Evolutionary conservation across 2,888 invertebrate genomes (phyloP).

Genomic region (Halocaridina rubra): DNA sequence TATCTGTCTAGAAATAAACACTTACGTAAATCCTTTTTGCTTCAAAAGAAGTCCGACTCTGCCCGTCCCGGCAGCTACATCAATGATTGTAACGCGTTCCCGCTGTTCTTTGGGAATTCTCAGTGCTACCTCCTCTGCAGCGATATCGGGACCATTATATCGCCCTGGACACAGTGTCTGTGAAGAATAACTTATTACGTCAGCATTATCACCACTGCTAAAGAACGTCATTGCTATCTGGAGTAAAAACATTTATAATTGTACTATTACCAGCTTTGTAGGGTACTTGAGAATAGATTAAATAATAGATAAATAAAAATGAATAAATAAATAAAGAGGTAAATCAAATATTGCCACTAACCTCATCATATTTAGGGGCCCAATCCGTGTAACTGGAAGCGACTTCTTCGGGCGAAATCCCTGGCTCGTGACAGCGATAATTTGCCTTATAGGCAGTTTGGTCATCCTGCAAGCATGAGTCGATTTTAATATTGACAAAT

Average conservation of each 20-base stretch:
- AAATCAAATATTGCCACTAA: too few relatives aligned
- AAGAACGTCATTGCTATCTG: too few relatives aligned
- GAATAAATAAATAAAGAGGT: too few relatives aligned
- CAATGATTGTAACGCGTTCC: slow-evolving; percentile 65
- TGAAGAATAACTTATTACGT: background rate
- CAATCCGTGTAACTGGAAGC: background rate
- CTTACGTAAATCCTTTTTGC: slow-evolving; percentile 42
- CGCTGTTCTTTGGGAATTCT: slow-evolving; percentile 61
- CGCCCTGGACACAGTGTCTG: background rate
- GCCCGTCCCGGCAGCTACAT: slow-evolving; percentile 68
- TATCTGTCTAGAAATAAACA: background rate
- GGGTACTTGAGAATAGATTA: too few relatives aligned
- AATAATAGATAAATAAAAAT: too few relatives aligned
- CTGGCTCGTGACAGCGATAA: background rate
- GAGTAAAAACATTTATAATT: too few relatives aligned
- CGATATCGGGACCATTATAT: slow-evolving; percentile 66
- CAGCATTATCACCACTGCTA: too few relatives aligned
- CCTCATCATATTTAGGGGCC: background rate
- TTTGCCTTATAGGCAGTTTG: background rate
- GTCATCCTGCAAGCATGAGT: too few relatives aligned
- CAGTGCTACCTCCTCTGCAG: slow-evolving; percentile 65
- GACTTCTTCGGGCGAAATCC: background rate
- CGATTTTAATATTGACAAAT: too few relatives aligned
- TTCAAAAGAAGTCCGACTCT: slow-evolving; percentile 64
- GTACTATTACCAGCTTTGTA: too few relatives aligned